A percentile compares a stretch with the other conserved stretches of the same genome.
These are phyloP conservation scores for Acleris sparsana DNA, from an alignment of 2,888 invertebrate species.

Conservation along the genomic window DNA sequence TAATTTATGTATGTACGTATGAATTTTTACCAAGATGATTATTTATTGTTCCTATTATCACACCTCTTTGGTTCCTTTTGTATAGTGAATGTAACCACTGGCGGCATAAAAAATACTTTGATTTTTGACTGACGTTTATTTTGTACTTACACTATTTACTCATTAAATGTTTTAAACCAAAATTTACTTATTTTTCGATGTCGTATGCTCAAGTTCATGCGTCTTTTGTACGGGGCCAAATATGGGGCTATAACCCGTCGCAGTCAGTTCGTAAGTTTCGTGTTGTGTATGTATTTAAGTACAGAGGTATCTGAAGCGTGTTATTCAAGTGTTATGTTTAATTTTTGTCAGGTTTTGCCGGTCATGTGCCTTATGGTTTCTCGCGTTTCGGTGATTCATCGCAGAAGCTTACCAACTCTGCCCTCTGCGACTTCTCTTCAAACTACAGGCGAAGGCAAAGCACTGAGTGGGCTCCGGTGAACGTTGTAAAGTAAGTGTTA, in stretches of 20 bases:
- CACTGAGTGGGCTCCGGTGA: constrained; percentile 89
- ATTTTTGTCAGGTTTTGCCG: constrained; percentile 82
- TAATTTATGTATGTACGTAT: too few species aligned
- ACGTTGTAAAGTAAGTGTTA: constrained; percentile 80
- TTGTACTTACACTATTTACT: not conserved
- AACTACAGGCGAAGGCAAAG: constrained; percentile 88
- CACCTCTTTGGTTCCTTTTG: too few species aligned
- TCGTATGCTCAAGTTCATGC: constrained; percentile 70
- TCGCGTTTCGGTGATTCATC: constrained; percentile 86
- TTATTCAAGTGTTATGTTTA: not conserved
- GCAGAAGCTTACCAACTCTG: constrained; percentile 87
- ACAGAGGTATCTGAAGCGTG: not conserved
- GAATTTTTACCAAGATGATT: too few species aligned
- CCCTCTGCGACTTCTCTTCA: constrained; percentile 89
- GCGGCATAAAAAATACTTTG: too few species aligned
- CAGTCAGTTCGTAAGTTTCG: constrained; percentile 68
- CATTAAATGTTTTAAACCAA: not conserved
- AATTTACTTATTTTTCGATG: constrained; percentile 48
- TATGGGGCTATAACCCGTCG: constrained; percentile 75
- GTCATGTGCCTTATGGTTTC: constrained; percentile 87
- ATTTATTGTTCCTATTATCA: too few species aligned
- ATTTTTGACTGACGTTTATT: too few species aligned
- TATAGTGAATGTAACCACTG: too few species aligned
- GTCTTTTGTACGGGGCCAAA: constrained; percentile 74
- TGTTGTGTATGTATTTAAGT: not conserved